Evolutionary conservation across 2,113 vertebrate species (phyloP), one percentile per base, ranked within the genome.

Genomic region (Emberiza fucata): DNA sequence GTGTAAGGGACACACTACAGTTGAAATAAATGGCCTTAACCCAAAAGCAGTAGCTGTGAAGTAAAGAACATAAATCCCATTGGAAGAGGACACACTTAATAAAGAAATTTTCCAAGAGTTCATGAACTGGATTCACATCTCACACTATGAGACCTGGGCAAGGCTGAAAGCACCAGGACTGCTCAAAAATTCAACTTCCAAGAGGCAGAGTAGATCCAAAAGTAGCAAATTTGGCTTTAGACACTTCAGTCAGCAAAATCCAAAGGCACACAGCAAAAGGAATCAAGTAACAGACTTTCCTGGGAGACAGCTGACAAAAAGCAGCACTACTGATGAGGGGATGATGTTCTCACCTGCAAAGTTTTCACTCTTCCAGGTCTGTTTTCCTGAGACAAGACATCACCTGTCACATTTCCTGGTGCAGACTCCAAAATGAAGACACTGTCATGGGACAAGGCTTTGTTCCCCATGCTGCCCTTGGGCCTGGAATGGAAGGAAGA

Each of bases 391-490:
- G 98, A 98, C 2, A 98, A 95, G 8, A 61, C 63, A 2, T 98
- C 93, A 90, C 93, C 93, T 59, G 97, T 37, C 31, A 96, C 94
- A 28, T 75, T 97, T 89, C 98, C 98, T 33, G 96, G 92, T 24
- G 97, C 95, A 37, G 97, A 92, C 35, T 99, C 98, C 28, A 97
- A 98, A 81, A 98, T 97, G 90, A 99, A 99, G 88, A 99, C 97
- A 0, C 99, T 99, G 95, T 99, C 99, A 47, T 99, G 99, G 33
- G 99, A 99, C 95, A 99, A 75, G 78, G 98, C 98, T 97, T 99
- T 99, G 97, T 68, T 98, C 42, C 98, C 98, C 98, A 99, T 96
- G 94, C 85, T 98, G 73, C 98, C 93, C 96, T 98, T 99, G 79
- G 97, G 95, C 73, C 99, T 99, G 89, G 47, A 82, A 88, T 93